phyloP scores from a whole-genome alignment of 1,140 invertebrate species.

The Calephelis nemesis region DNA sequence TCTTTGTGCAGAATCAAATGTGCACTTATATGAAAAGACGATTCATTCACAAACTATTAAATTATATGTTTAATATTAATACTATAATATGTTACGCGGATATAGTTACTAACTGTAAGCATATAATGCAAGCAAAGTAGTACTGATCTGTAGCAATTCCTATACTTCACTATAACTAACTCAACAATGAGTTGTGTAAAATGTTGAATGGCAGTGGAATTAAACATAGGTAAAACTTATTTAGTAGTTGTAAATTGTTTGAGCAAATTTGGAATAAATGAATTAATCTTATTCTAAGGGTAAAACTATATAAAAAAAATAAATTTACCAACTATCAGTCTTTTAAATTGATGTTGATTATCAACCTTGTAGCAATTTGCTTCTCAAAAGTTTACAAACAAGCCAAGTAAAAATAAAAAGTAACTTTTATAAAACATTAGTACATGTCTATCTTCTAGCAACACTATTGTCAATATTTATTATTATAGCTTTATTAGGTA shows the following conservation, averaged over 20 bases:
- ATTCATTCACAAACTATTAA: constrained; percentile 18
- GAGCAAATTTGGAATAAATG: constrained; percentile 75
- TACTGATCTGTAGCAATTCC: constrained; percentile 39
- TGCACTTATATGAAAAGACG: constrained; percentile 13
- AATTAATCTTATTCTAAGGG: constrained; percentile 74
- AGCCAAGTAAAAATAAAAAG: constrained; percentile 40
- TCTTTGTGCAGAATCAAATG: constrained; percentile 11
- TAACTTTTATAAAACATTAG: constrained; percentile 32
- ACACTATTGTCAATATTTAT: constrained; percentile 60
- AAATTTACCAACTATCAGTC: constrained; percentile 80
- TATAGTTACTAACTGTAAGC: constrained; percentile 9
- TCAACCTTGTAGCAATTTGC: constrained; percentile 74
- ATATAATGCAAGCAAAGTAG: constrained; percentile 15
- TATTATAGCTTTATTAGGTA: constrained; percentile 23
- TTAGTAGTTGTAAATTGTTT: constrained; percentile 67
- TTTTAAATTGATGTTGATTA: constrained; percentile 80
- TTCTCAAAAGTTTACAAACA: constrained; percentile 78
- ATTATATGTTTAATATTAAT: constrained; percentile 12
- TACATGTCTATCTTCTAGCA: constrained; percentile 55
- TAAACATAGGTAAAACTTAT: constrained; percentile 65
- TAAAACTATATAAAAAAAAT: constrained; percentile 79
- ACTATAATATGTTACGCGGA: constrained; percentile 9
- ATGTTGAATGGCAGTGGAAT: constrained; percentile 53
- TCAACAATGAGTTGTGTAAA: constrained; percentile 30
- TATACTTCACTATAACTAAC: constrained; percentile 39